Percentiles rank a stretch among this genome's conserved stretches.
Conservation (phyloP, 2,888 invertebrate genomes). For the Xestoiulus laeticollis region DNA sequence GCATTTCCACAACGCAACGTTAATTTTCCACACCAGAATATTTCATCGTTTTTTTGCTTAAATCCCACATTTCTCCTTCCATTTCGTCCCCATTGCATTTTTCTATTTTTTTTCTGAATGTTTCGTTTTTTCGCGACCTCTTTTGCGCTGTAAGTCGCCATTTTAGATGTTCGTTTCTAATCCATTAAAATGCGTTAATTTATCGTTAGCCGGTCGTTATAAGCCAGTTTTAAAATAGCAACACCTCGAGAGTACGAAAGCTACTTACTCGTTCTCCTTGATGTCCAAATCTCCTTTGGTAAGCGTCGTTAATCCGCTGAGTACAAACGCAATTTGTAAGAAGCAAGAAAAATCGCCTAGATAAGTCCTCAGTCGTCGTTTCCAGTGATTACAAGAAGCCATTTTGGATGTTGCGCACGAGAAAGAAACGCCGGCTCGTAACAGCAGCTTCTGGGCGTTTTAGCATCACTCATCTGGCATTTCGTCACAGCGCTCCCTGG, state of each 20-base stretch:
- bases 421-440: not conserved
- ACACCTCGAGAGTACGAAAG: not conserved
- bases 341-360: not conserved
- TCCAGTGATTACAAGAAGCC: slow-evolving; percentile 18
- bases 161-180: slow-evolving; percentile 12
- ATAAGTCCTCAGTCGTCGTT: not conserved
- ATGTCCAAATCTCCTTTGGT: not conserved
- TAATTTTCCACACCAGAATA: not conserved
- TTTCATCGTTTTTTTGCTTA: not conserved
- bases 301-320: not conserved
- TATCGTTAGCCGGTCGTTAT: not conserved
- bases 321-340: not conserved
- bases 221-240: not conserved
- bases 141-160: not conserved
- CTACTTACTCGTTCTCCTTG: not conserved
- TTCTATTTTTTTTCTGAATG: not conserved
- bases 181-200: slow-evolving; percentile 28
- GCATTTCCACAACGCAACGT: not conserved
- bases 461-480: not conserved
- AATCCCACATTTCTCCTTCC: not conserved
- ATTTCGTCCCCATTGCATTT: too few relatives aligned
- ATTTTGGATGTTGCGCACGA: slow-evolving; percentile 6
- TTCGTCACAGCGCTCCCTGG: not conserved
- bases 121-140: not conserved
- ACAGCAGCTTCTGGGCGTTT: not conserved